Percentiles rank a stretch among this genome's conserved stretches.
These are phyloP conservation scores for Thamnophis elegans DNA, from an alignment of 2,797 vertebrate genomes.

Conservation along the genomic window DNA sequence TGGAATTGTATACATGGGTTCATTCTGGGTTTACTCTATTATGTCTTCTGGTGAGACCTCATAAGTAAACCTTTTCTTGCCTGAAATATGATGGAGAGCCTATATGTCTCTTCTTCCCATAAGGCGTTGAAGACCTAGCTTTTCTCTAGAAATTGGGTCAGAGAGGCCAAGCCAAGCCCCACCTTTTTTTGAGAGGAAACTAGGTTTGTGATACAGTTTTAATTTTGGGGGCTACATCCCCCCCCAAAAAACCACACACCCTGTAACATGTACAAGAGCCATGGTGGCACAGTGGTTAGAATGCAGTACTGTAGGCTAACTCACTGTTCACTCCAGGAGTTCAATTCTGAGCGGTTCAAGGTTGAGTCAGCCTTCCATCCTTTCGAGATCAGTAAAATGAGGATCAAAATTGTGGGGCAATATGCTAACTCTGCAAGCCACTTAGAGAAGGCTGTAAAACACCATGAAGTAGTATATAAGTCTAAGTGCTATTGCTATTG, in stretches of 20 bases:
- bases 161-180: not conserved
- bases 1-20: not conserved
- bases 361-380: too few species aligned
- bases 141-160: not conserved
- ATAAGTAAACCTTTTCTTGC: not conserved
- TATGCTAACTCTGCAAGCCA: too few species aligned
- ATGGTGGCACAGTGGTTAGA: too few species aligned
- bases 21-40: not conserved
- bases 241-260: too few species aligned
- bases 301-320: too few species aligned
- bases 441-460: too few species aligned
- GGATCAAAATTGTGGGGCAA: too few species aligned
- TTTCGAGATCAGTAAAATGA: too few species aligned
- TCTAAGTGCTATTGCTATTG: too few species aligned
- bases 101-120: not conserved
- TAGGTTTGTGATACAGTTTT: not conserved
- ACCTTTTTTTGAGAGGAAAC: not conserved
- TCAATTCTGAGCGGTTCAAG: too few species aligned
- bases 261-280: not conserved
- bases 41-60: not conserved
- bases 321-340: too few species aligned
- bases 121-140: not conserved
- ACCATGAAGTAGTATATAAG: too few species aligned
- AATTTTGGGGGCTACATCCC: not conserved
- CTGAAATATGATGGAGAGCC: not conserved